Base-by-base conservation (phyloP, 1,140 invertebrate genomes). In the Mamestra configurata region DNA sequence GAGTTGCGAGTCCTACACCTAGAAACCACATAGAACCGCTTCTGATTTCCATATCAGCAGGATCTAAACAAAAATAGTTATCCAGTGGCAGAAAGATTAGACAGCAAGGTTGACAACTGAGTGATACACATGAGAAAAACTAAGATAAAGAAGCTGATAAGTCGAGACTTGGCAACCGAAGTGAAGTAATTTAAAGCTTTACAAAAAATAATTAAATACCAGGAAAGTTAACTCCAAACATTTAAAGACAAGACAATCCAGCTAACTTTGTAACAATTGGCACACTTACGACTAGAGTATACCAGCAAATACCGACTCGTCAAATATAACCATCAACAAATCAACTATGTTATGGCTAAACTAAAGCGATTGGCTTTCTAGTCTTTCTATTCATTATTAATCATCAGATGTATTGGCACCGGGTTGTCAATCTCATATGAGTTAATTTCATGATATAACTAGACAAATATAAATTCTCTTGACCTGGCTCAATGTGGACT, bases 401-500 rank as follows among this genome's bases (percentile, higher is more conserved):
- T 31, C 15, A 6, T n/a, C 15, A 4, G 35, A 40, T 37, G n/a
- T 20, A 37, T 40, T 37, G 11, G 18, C n/a, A 40, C n/a, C 1
- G 18, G 40, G 22, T 20, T 40, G 13, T 11, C 18, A 3, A 13
- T 40, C 18, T 10, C 18, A 10, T 40, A 20, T 66, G 11, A 59
- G 31, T 6, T 4, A 11, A 6, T 31, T 59, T 59, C 0, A 59
- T 59, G 2, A 59, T 6, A 59, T 40, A 66, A 66, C 35, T 40
- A 20, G 1, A 37, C n/a, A 57, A 31, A 57, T 31, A 20, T 70
- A 70, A 70, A 72, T 53, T 35, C 31, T 40, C 70, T 55, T 72
- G 70, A 72, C 70, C 70, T 57, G 49, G 40, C 27, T 72, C 51
- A 72, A 53, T 72, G 68, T 72, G 15, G 27, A n/a, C n/a, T n/a